Evolutionary conservation across 1,140 invertebrate genomes (phyloP).

Genomic region (Drosophila biarmipes): DNA sequence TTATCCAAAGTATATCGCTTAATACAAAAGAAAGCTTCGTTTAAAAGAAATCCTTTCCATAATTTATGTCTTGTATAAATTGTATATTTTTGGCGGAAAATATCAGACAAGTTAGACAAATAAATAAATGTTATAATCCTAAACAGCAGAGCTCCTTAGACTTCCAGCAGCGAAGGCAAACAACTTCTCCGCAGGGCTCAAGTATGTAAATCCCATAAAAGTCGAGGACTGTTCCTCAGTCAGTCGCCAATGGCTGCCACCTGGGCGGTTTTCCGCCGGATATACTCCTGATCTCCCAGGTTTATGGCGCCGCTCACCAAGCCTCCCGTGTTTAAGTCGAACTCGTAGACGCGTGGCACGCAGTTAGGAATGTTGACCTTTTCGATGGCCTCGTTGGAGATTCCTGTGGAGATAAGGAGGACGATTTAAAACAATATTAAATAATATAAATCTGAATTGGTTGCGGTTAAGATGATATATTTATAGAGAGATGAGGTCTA

Average conservation of each 20-base stretch:
- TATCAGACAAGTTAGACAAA: constrained; percentile 27
- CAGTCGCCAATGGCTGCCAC: constrained; percentile 74
- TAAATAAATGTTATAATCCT: constrained; percentile 26
- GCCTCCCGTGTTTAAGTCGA: constrained; percentile 86
- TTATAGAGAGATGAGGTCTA: no score
- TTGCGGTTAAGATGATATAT: no score
- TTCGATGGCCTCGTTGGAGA: constrained; percentile 88
- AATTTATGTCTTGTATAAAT: constrained; percentile 10
- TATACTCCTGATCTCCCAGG: constrained; percentile 88
- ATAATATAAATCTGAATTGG: no score
- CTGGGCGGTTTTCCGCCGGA: constrained; percentile 87
- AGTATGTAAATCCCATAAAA: constrained; percentile 19
- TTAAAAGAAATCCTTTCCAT: no score
- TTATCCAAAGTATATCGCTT: neutral
- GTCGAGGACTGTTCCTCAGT: constrained; percentile 8
- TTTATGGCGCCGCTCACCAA: constrained; percentile 87
- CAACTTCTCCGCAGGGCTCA: neutral
- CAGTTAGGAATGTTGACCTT: constrained; percentile 90
- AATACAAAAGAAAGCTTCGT: no score
- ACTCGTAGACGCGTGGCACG: constrained; percentile 89
- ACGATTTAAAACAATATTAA: no score
- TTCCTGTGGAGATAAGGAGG: constrained; percentile 85
- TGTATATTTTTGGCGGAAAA: constrained; percentile 47
- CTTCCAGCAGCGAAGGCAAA: constrained; percentile 3
- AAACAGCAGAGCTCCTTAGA: constrained; percentile 1